These are phyloP conservation scores for Heliconius congener DNA, from an alignment of 1,140 invertebrate species.

Conservation along the genomic window DNA sequence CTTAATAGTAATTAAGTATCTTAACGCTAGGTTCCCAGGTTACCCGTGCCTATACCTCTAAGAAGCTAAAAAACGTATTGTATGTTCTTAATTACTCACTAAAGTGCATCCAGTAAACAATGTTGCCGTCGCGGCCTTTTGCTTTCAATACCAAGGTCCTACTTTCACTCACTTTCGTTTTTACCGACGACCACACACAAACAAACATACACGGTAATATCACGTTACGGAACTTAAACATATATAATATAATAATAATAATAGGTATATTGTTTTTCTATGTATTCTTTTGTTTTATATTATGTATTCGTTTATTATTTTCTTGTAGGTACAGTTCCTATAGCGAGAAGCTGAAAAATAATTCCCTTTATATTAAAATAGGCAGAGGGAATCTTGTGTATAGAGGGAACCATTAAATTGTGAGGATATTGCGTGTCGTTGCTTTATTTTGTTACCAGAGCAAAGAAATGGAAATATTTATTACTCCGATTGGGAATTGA, in stretches of 20 bases:
- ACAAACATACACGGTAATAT: constrained; percentile 20
- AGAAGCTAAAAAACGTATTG: neutral
- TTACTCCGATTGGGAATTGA: neutral
- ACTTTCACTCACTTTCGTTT: constrained; percentile 51
- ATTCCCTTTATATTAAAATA: neutral
- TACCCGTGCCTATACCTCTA: neutral
- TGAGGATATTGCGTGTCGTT: no score
- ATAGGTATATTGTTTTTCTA: neutral
- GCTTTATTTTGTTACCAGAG: no score
- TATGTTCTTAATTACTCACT: neutral
- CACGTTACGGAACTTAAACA: constrained; percentile 8
- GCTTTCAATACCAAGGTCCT: constrained; percentile 52
- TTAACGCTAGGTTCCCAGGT: neutral
- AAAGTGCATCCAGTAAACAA: neutral
- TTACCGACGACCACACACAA: constrained; percentile 13
- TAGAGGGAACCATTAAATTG: no score
- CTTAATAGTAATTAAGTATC: neutral
- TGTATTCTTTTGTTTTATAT: neutral
- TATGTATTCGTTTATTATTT: neutral
- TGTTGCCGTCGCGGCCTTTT: constrained; percentile 28
- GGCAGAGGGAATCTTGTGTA: no score
- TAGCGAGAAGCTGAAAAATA: no score
- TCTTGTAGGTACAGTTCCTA: no score
- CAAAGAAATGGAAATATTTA: neutral
- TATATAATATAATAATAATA: neutral